These are phyloP conservation scores for Gymnocypris eckloni DNA, from an alignment of 2,797 vertebrate species.

Conservation along the genomic window DNA sequence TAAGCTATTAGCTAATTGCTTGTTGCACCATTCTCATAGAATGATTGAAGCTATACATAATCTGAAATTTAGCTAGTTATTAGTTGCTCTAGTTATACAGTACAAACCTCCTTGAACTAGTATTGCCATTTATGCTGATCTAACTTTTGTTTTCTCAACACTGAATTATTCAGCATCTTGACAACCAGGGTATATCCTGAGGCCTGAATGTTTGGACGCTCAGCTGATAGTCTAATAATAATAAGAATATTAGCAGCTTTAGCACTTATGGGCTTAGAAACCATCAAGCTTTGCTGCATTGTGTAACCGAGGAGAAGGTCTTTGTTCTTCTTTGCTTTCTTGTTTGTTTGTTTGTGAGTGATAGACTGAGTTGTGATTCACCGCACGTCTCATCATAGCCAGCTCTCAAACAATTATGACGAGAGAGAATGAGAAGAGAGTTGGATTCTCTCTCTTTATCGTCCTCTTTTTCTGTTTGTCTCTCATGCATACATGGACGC, in stretches of 20 bases:
- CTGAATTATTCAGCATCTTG: neutral
- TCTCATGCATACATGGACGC: conserved; percentile 20
- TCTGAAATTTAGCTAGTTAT: neutral
- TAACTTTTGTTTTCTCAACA: neutral
- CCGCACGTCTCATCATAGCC: conserved; percentile 53
- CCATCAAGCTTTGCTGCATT: conserved; percentile 29
- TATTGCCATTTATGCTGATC: neutral
- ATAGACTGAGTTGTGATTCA: conserved; percentile 52
- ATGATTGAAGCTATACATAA: neutral
- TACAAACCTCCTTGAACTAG: neutral
- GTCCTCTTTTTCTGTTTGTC: neutral
- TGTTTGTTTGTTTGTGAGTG: conserved; percentile 52
- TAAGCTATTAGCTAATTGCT: neutral
- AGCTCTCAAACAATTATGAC: conserved; percentile 54
- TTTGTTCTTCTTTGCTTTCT: conserved; percentile 52
- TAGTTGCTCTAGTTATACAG: neutral
- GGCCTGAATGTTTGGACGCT: conserved; percentile 23
- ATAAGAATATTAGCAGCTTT: conserved; percentile 2
- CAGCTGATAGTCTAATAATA: conserved; percentile 25
- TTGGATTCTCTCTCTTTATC: conserved; percentile 22
- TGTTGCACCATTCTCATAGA: neutral
- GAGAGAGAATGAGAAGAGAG: conserved; percentile 58
- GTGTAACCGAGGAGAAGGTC: conserved; percentile 40
- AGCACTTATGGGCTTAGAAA: conserved; percentile 21
- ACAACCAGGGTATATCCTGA: neutral